phyloP scores from a whole-genome alignment of 2,888 invertebrate species.

The Spisula subtruncata region DNA sequence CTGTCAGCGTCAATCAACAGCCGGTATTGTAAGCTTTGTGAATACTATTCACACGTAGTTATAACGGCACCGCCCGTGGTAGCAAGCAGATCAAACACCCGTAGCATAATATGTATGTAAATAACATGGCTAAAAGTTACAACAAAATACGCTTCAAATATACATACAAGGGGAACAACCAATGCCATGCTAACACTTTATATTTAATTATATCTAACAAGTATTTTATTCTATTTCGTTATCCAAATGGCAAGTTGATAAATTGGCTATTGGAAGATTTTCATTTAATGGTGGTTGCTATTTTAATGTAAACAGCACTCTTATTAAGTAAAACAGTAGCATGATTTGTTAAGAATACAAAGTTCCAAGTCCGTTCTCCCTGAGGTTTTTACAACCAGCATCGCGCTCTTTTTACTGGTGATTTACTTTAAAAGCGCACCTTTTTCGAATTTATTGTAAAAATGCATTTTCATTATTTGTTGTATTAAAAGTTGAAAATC shows the following conservation, averaged over 20 bases:
- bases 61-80: not conserved
- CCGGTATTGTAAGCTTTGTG: slow-evolving; percentile 30
- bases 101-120: not conserved
- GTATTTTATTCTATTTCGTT: not conserved
- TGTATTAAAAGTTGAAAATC: too few relatives aligned
- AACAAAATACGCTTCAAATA: not conserved
- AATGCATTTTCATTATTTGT: too few relatives aligned
- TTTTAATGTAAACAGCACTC: too few relatives aligned
- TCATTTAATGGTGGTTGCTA: too few relatives aligned
- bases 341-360: too few relatives aligned
- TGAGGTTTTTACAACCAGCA: too few relatives aligned
- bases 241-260: not conserved
- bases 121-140: slow-evolving; percentile 1
- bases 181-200: not conserved
- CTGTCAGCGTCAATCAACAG: slow-evolving; percentile 58
- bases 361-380: too few relatives aligned
- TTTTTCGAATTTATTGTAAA: too few relatives aligned
- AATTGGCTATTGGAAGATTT: too few relatives aligned
- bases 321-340: too few relatives aligned
- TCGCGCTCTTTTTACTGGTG: too few relatives aligned
- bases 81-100: not conserved
- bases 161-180: not conserved
- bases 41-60: slow-evolving; percentile 24
- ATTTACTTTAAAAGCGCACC: too few relatives aligned
- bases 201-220: not conserved